Evolutionary conservation across 1,140 invertebrate genomes (phyloP), one percentile per base, ranked within the genome.

Genomic region (Macrobrachium rosenbergii): DNA sequence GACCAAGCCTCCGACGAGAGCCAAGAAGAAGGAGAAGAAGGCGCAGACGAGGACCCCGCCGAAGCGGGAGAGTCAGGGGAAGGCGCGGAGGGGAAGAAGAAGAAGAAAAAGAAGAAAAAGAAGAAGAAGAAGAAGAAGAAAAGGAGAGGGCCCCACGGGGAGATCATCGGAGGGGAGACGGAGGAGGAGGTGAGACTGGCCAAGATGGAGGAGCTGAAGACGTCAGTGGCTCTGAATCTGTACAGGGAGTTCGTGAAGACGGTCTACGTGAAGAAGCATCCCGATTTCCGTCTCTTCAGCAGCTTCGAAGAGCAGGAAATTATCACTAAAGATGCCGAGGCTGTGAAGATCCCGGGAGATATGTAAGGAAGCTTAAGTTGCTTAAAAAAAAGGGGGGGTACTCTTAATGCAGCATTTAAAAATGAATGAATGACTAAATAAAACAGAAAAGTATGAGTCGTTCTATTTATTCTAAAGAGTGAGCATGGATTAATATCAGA

Each of bases 231-330:
- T 0, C 75, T 84, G 8, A 8, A 14, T 21, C 75, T 84, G 6
- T 84, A 77, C 60, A 72, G 83, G 23, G 69, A 84, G 16, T 84
- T 84, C 17, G 75, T 62, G 43, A 84, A 84, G 73, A 84, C 73
- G 14, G 83, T 84, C 6, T 84, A 37, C 62, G 83, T 75, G 23
- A 63, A 63, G 60, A 60, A 73, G 6, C 60, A 84, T 21, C 69
- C 83, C 2, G 73, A 77, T 28, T 84, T 84, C 60, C 37, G 21
- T 37, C 69, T 84, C 21, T 84, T 84, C 60, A 43, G 45, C 59
- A 67, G 75, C 62, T 77, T 84, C 37, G 83, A 84, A 14, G 83
- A 77, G 14, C 8, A 28, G 2, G 59, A 52, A 0, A 64, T 52
- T n/a, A n/a, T 37, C 62, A 23, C n/a, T n/a, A n/a, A 62, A n/a